These are phyloP conservation scores for Drosophila rubida DNA, from an alignment of 2,888 invertebrate genomes.

Conservation along the genomic window DNA sequence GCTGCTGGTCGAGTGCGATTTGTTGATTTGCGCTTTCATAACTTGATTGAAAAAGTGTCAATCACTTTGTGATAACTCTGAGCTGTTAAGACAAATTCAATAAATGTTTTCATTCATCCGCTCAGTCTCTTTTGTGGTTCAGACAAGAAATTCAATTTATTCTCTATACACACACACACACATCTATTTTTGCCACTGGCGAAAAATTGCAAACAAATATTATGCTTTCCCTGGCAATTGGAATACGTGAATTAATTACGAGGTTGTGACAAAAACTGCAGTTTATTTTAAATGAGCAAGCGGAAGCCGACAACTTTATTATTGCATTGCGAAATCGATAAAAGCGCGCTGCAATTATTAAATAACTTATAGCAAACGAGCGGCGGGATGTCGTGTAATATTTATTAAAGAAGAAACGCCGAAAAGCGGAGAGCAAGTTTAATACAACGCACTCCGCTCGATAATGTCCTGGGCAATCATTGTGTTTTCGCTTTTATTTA, in stretches of 20 bases:
- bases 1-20: neutral
- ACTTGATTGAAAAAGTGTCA: constrained; percentile 23
- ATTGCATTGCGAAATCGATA: neutral
- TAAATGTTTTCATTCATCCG: constrained; percentile 62
- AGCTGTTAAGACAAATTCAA: constrained; percentile 46
- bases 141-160: constrained; percentile 2
- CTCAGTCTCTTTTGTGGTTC: constrained; percentile 20
- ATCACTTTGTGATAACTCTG: constrained; percentile 36
- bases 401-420: constrained; percentile 62
- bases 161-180: neutral
- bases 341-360: neutral
- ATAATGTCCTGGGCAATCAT: constrained; percentile 18
- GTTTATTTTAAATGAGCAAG: neutral
- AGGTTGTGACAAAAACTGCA: neutral
- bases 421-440: constrained; percentile 37
- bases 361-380: neutral
- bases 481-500: constrained; percentile 19
- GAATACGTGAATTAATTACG: neutral
- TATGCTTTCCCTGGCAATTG: neutral
- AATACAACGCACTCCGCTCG: constrained; percentile 18
- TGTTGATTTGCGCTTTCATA: constrained; percentile 1
- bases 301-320: neutral
- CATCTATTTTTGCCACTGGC: neutral
- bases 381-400: constrained; percentile 33
- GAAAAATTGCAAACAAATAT: neutral